These are phyloP conservation scores for Anguilla anguilla DNA, from an alignment of 2,797 vertebrate species.

Conservation along the genomic window DNA sequence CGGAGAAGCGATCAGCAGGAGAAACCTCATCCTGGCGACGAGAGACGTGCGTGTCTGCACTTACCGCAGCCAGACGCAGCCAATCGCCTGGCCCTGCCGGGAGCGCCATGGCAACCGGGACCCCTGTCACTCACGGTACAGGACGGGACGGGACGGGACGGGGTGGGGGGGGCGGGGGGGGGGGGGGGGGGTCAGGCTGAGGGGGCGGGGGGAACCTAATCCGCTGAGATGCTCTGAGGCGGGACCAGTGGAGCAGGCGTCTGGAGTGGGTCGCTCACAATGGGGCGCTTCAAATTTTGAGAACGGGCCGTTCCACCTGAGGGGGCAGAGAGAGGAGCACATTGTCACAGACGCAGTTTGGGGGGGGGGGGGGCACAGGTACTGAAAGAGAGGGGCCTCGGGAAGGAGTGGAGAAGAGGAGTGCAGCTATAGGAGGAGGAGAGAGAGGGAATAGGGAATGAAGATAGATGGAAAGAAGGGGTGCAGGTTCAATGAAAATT, in stretches of 20 bases:
- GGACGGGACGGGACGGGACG: neutral
- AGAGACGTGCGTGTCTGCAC: conserved; percentile 28
- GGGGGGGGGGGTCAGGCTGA: neutral
- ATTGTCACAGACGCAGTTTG: conserved; percentile 30
- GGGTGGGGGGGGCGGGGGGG: neutral
- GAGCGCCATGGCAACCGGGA: conserved; percentile 6
- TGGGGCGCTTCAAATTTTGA: conserved; percentile 28
- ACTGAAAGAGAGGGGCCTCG: neutral
- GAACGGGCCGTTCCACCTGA: conserved; percentile 32
- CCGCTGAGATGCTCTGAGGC: conserved; percentile 12
- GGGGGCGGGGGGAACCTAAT: conserved; percentile 1
- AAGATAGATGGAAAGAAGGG: no score
- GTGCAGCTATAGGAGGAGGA: neutral
- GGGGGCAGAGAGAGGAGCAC: conserved; percentile 33
- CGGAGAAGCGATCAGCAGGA: conserved; percentile 25
- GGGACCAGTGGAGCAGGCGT: conserved; percentile 10
- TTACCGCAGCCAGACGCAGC: neutral
- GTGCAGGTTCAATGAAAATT: neutral
- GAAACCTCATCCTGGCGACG: conserved; percentile 16
- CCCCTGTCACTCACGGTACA: neutral
- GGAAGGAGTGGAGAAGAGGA: neutral
- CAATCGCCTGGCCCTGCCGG: conserved; percentile 10
- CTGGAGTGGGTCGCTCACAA: conserved; percentile 29
- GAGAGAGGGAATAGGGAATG: neutral
- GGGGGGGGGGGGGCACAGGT: neutral